A percentile compares a stretch with the other conserved stretches of the same genome.
phyloP scores from a whole-genome alignment of 2,888 invertebrate species.

The Adineta ricciae region DNA sequence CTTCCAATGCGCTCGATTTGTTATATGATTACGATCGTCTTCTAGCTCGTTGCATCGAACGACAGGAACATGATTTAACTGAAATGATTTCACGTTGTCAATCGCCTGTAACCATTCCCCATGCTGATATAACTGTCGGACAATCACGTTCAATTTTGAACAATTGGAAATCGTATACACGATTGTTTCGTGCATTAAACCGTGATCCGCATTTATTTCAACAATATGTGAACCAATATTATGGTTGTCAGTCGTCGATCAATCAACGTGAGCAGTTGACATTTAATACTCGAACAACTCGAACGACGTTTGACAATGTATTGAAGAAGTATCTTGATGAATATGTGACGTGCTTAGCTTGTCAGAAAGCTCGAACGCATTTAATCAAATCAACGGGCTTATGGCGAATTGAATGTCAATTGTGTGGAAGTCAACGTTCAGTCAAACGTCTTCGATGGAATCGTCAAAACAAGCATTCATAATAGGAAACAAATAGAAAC shows the following conservation, averaged over 20 bases:
- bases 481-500: not conserved
- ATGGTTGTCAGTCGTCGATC: not conserved
- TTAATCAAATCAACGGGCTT: not conserved
- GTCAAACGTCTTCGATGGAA: not conserved
- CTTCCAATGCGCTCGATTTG: not conserved
- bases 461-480: not conserved
- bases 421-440: not conserved
- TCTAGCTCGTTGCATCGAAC: not conserved
- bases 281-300: not conserved
- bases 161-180: not conserved
- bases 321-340: not conserved
- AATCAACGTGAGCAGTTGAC: not conserved
- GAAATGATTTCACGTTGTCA: not conserved
- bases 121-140: not conserved
- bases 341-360: not conserved
- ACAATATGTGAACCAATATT: not conserved
- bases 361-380: not conserved
- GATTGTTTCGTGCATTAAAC: not conserved
- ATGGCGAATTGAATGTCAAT: constrained; percentile 2
- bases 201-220: not conserved
- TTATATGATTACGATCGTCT: not conserved
- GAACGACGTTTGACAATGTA: not conserved
- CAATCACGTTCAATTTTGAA: not conserved
- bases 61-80: not conserved
- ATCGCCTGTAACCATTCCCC: not conserved